These are phyloP conservation scores for Fistularia tabacaria DNA, from an alignment of 2,797 vertebrate species.

Conservation along the genomic window DNA sequence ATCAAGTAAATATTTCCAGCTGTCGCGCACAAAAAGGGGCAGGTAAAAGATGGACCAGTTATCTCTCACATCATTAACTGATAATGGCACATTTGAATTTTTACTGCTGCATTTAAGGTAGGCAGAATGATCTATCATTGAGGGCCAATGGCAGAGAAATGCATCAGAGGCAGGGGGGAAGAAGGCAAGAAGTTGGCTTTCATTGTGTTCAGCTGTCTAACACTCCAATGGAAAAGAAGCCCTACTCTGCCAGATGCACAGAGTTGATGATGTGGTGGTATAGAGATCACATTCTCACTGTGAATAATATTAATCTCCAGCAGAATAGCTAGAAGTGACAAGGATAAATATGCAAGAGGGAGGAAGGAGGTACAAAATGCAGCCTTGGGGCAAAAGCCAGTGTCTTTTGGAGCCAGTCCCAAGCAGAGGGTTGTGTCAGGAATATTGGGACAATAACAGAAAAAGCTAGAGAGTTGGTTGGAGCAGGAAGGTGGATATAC, in stretches of 20 bases:
- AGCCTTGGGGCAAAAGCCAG: too few species aligned
- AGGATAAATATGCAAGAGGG: conserved; percentile 57
- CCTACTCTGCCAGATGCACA: conserved; percentile 29
- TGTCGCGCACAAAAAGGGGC: conserved; percentile 61
- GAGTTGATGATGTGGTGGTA: conserved; percentile 35
- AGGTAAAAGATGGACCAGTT: conserved; percentile 63
- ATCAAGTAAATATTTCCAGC: conserved; percentile 62
- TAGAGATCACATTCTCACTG: conserved; percentile 35
- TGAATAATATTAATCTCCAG: conserved; percentile 62
- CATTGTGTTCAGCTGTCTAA: conserved; percentile 17
- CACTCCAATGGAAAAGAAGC: conserved; percentile 15
- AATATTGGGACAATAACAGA: too few species aligned
- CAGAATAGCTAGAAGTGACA: conserved; percentile 43
- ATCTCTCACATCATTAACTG: conserved; percentile 60
- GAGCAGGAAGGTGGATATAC: too few species aligned
- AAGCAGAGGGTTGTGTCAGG: too few species aligned
- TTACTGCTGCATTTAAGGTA: conserved; percentile 59
- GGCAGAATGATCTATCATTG: conserved; percentile 60
- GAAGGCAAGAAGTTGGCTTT: conserved; percentile 6
- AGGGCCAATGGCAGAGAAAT: conserved; percentile 53
- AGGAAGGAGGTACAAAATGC: conserved; percentile 24
- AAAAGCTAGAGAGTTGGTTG: too few species aligned
- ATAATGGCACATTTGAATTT: conserved; percentile 77
- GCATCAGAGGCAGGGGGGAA: conserved; percentile 26
- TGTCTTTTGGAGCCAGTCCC: too few species aligned